A percentile compares a stretch with the other conserved stretches of the same genome.
Evolutionary conservation across 1,140 invertebrate species (phyloP).

Genomic region (Elymnias hypermnestra): DNA sequence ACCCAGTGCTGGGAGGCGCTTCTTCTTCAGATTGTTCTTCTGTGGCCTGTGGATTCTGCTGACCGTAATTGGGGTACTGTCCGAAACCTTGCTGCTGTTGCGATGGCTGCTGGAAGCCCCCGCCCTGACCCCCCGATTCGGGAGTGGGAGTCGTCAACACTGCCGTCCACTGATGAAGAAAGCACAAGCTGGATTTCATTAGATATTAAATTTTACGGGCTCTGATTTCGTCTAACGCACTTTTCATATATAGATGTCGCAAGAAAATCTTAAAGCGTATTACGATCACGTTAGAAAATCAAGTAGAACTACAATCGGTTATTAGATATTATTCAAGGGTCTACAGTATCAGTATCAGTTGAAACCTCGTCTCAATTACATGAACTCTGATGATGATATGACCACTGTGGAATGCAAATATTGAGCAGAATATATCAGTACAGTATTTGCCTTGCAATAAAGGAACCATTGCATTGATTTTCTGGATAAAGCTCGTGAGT

Average conservation of each 20-base stretch:
- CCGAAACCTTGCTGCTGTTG: constrained; percentile 10
- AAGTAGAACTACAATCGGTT: no score
- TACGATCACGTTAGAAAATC: not conserved
- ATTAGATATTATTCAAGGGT: no score
- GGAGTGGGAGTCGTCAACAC: constrained; percentile 28
- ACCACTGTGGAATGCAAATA: no score
- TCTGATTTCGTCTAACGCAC: constrained; percentile 73
- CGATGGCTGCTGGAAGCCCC: constrained; percentile 1
- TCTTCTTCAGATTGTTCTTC: constrained; percentile 30
- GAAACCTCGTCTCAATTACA: no score
- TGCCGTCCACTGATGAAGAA: constrained; percentile 61
- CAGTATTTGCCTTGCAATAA: no score
- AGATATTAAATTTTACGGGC: constrained; percentile 55
- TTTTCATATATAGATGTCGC: constrained; percentile 13
- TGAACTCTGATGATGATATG: no score
- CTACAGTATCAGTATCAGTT: no score
- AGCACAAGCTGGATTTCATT: constrained; percentile 70
- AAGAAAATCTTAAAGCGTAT: not conserved
- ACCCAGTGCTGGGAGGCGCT: constrained; percentile 21
- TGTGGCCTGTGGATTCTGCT: constrained; percentile 7
- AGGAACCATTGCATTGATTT: no score
- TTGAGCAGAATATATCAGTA: no score
- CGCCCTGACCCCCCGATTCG: constrained; percentile 17
- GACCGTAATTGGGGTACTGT: constrained; percentile 5
- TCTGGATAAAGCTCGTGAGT: no score